A percentile compares a stretch with the other conserved stretches of the same genome.
Evolutionary conservation across 2,797 vertebrate species (phyloP).

Genomic region (Halcyon smyrnensis): DNA sequence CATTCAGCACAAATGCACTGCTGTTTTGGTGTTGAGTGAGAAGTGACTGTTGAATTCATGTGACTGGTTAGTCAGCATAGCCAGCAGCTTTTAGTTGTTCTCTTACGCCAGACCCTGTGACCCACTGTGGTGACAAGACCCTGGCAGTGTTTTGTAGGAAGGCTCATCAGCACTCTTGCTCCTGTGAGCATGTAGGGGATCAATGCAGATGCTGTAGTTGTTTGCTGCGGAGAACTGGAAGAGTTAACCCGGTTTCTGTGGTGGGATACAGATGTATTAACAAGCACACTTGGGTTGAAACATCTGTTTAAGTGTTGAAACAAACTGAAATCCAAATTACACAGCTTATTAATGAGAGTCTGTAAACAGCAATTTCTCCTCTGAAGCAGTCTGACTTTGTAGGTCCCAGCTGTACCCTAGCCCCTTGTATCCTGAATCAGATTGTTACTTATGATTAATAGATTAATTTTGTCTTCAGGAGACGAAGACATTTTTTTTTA

Average conservation of each 20-base stretch:
- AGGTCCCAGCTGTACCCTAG: background rate
- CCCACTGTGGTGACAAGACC: background rate
- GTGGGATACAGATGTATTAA: background rate
- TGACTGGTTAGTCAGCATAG: background rate
- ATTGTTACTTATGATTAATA: background rate
- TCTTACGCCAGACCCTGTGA: background rate
- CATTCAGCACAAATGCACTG: background rate
- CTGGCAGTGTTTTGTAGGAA: background rate
- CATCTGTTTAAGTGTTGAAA: background rate
- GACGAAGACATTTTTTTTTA: background rate
- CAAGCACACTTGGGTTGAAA: background rate
- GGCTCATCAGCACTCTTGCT: background rate
- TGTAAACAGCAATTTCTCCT: slow-evolving; percentile 40
- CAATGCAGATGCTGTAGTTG: rapidly evolving
- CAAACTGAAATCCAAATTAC: background rate
- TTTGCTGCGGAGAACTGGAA: background rate
- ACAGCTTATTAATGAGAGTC: background rate
- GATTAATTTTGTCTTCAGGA: background rate
- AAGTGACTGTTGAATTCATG: background rate
- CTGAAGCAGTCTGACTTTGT: background rate
- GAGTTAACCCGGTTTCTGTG: background rate
- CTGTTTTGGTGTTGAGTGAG: background rate
- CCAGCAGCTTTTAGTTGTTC: rapidly evolving
- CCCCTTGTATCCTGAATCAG: background rate
- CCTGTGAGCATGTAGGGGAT: rapidly evolving